Base-by-base conservation (phyloP, 2,797 vertebrate genomes). In the Scolopax rusticola region DNA sequence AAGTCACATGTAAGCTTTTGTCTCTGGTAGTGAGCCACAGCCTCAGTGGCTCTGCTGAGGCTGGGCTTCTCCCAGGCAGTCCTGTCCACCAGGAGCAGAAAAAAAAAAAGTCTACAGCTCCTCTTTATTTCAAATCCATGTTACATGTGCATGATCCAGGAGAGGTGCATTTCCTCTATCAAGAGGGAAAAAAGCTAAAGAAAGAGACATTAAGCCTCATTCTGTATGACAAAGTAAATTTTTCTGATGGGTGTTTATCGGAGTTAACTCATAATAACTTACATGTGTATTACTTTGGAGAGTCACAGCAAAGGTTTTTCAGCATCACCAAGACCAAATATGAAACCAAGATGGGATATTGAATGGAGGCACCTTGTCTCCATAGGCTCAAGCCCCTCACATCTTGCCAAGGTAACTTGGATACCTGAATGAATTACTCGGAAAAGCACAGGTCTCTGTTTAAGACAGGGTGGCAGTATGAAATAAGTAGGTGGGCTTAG, bases 401-500 rank as follows among this genome's bases (percentile, higher is more conserved):
- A 0, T 60, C 56, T 70, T 41, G 28, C 36, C 27, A 45, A 33
- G 28, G 15, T 43, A 67, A 41, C 40, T n/a, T 36, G 57, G 23
- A 24, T 53, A 30, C n/a, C 28, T 76, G 63, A 23, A 73, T 30
- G 63, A 73, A 27, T 73, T 48, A 6, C 6, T 77, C 40, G 6
- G 50, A 60, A 32, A 27, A 63, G 7, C 27, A 12, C 54, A 15
- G 50, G 12, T 63, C 12, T 63, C 68, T 41, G 10, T 5, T 32
- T 73, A 27, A 68, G 40, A 59, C 51, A 69, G 48, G 47, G 33
- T 38, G 59, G 19, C 48, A 13, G 12, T 33, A 41, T 21, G 47
- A 63, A 84, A 88, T 79, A 95, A 87, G 96, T 85, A 95, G 94
- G 94, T 95, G 94, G 94, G 64, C 33, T 94, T 97, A 96, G 95